These are phyloP conservation scores for Etheostoma perlongum DNA, from an alignment of 2,797 vertebrate genomes.

Conservation along the genomic window DNA sequence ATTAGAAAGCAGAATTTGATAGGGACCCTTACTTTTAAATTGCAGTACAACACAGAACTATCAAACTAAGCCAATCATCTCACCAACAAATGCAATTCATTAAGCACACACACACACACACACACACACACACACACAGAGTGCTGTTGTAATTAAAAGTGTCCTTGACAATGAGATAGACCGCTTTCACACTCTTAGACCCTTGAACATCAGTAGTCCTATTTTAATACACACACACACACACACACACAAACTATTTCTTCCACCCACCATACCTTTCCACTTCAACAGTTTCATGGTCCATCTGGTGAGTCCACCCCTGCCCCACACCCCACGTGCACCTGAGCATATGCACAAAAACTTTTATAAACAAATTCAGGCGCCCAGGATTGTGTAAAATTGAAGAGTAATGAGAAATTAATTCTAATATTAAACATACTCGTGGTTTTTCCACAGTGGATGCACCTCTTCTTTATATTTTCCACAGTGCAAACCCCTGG, in stretches of 20 bases:
- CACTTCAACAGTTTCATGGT: constrained; percentile 42
- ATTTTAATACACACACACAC: constrained; percentile 38
- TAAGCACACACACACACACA: constrained; percentile 29
- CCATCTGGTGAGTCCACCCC: constrained; percentile 38
- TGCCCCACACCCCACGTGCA: no score
- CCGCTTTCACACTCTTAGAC: constrained; percentile 76
- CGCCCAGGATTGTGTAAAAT: neutral
- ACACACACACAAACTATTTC: constrained; percentile 4
- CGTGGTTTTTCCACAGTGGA: neutral
- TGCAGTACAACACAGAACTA: neutral
- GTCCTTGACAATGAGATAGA: constrained; percentile 83
- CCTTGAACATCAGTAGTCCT: constrained; percentile 67
- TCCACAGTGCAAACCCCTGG: constrained; percentile 10
- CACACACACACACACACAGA: constrained; percentile 35
- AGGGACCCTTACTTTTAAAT: no score
- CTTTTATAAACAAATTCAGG: neutral
- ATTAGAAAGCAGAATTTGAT: neutral
- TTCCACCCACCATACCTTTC: no score
- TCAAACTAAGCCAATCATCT: neutral
- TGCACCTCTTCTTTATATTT: neutral
- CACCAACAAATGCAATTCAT: constrained; percentile 31
- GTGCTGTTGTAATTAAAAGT: constrained; percentile 85
- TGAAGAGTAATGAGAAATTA: neutral
- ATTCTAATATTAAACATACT: neutral
- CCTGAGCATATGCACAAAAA: neutral